Base-by-base conservation (phyloP, 2,797 vertebrate genomes). In the Lepus oiostolus region DNA sequence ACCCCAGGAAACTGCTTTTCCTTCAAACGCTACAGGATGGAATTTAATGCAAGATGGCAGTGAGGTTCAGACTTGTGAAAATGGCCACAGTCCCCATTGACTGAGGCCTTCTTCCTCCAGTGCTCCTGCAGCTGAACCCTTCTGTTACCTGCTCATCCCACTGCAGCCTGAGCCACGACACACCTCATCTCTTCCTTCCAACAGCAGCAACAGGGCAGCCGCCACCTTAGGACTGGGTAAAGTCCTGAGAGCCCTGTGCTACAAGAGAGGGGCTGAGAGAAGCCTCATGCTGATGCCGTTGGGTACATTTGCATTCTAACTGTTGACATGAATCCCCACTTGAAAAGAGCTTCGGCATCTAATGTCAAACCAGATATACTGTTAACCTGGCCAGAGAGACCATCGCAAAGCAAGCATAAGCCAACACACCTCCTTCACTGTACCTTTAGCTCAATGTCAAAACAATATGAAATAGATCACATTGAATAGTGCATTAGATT, bases 401-500 rank as follows among this genome's bases (percentile, higher is more conserved):
- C 77, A 28, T 67, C 22, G 35, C 72, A 24, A 52, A 65, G 60
- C 81, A 90, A 82, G 65, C 42, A 67, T 5, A 84, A 72, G 76
- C 11, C 2, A 30, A 82, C 52, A 63, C 47, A 47, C 58, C 24
- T 90, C 26, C 0, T 9, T 70, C 85, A 16, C 22, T 79, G 1
- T 30, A 68, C 30, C 65, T 89, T 83, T 68, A 88, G 75, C 58
- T 77, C 58, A 50, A 32, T 21, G 67, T 86, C 76, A 95, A 86
- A 86, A 63, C 28, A 14, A 75, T 47, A 38, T 35, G 6, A 32
- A 70, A 62, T 52, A 47, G 19, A 65, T 21, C 1, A 4, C 32
- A 83, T 79, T 74, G 81, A 81, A 60, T 19, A 38, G 22, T 32
- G 4, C 4, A 3, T 75, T 84, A 58, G 22, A 11, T 79, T 88